Evolutionary conservation across 2,797 vertebrate species (phyloP).

Genomic region (Arrhamphus sclerolepis): DNA sequence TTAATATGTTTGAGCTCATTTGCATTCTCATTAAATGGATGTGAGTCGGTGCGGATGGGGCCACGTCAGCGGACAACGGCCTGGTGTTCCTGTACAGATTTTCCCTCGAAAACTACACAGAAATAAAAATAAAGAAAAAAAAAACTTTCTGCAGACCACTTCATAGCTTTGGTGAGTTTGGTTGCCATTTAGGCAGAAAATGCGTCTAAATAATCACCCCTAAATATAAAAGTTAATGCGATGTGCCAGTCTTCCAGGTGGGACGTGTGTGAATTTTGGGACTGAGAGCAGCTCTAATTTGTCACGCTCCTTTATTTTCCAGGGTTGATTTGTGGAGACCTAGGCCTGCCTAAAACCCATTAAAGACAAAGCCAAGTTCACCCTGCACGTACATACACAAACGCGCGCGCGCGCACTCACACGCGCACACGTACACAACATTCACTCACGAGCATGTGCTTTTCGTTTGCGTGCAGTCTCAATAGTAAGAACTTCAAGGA

Average conservation of each 20-base stretch:
- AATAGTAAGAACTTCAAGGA: conserved; percentile 28
- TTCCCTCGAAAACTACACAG: conserved; percentile 6
- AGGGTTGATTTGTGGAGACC: conserved; percentile 59
- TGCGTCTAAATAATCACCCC: conserved; percentile 49
- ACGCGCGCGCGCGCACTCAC: neutral
- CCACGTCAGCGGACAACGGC: conserved; percentile 33
- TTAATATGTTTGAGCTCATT: neutral
- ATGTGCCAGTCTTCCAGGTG: conserved; percentile 36
- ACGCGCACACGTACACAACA: too few species aligned
- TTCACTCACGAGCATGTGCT: conserved; percentile 27
- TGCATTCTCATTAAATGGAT: neutral
- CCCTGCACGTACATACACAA: conserved; percentile 2
- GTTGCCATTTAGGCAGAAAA: conserved; percentile 36
- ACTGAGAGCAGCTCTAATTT: conserved; percentile 59
- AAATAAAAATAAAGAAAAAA: neutral
- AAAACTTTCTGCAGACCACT: conserved; percentile 10
- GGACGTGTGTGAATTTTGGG: conserved; percentile 54
- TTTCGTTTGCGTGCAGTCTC: conserved; percentile 40
- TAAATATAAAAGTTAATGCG: conserved; percentile 21
- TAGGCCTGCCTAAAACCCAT: conserved; percentile 67
- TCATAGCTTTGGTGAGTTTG: conserved; percentile 23
- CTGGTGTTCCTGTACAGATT: conserved; percentile 4
- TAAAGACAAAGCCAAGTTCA: conserved; percentile 70
- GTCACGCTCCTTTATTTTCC: conserved; percentile 73
- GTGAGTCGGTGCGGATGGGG: neutral